Percentiles rank a stretch among this genome's conserved stretches.
Evolutionary conservation across 2,113 vertebrate species (phyloP).

Genomic region (Genyomyrus donnyi): DNA sequence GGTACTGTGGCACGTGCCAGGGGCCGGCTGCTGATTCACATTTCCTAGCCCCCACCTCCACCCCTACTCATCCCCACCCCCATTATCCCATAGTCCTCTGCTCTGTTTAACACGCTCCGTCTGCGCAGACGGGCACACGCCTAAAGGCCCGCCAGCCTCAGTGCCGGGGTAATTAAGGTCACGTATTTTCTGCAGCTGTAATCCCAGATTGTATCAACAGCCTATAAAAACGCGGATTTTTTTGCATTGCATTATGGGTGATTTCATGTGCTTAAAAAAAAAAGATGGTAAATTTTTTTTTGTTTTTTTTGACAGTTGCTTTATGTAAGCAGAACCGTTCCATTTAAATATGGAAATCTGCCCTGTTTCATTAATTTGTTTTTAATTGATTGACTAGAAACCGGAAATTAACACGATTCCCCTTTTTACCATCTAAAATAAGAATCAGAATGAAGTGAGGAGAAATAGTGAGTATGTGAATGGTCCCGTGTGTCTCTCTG

Average conservation of each 20-base stretch:
- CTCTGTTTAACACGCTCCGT: conserved; percentile 39
- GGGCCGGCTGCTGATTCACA: conserved; percentile 39
- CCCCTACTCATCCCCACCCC: conserved; percentile 20
- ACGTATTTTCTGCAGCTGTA: conserved; percentile 51
- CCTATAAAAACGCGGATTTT: not conserved
- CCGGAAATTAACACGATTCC: not conserved
- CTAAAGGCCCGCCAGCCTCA: conserved; percentile 21
- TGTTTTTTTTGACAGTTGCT: not conserved
- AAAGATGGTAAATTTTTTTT: not conserved
- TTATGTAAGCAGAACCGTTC: not conserved
- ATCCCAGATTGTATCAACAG: conserved; percentile 53
- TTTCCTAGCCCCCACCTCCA: conserved; percentile 18
- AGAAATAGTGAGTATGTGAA: not conserved
- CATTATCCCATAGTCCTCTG: not conserved
- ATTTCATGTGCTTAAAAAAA: not conserved
- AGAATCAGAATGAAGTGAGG: conserved; percentile 1
- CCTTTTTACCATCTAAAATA: not conserved
- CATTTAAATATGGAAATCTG: conserved; percentile 1
- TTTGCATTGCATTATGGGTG: conserved; percentile 1
- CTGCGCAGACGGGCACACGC: conserved; percentile 36
- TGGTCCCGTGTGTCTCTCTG: not conserved
- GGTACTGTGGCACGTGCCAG: conserved; percentile 30
- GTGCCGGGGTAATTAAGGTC: conserved; percentile 53
- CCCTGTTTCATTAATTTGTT: conserved; percentile 5
- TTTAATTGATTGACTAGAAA: not conserved